phyloP scores from a whole-genome alignment of 2,113 vertebrate species.

The Poeciliopsis turrubarensis region DNA sequence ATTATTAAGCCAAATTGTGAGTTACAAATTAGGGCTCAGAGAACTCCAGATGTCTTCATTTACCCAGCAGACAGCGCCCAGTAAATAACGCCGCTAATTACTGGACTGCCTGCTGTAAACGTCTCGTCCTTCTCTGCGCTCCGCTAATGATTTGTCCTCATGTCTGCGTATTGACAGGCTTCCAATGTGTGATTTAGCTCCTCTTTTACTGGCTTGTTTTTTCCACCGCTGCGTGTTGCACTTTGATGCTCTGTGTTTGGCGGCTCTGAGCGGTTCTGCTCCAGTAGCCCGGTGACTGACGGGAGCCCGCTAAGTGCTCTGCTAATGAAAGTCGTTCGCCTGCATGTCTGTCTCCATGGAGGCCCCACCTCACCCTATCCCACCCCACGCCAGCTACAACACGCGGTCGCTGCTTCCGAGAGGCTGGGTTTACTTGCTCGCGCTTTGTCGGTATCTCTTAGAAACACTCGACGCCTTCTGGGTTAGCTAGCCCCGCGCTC shows the following conservation, averaged over 20 bases:
- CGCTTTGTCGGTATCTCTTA: not conserved
- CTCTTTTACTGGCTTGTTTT: slow-evolving; percentile 15
- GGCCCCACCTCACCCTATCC: slow-evolving; percentile 26
- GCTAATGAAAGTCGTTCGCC: slow-evolving; percentile 71
- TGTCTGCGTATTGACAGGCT: not conserved
- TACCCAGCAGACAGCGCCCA: not conserved
- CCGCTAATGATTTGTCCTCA: not conserved
- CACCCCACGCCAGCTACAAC: slow-evolving; percentile 1
- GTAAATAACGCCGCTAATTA: not conserved
- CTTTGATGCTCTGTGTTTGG: slow-evolving; percentile 15
- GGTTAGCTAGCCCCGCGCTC: not conserved
- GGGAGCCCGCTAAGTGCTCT: slow-evolving; percentile 48
- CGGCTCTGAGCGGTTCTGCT: slow-evolving; percentile 40
- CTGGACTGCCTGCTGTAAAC: not conserved
- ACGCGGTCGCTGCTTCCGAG: slow-evolving; percentile 16
- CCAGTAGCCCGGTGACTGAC: slow-evolving; percentile 55
- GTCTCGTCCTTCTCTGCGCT: not conserved
- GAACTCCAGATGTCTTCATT: not conserved
- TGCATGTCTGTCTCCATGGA: slow-evolving; percentile 66
- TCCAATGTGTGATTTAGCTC: not conserved
- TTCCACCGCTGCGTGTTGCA: not conserved
- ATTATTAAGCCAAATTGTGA: not conserved
- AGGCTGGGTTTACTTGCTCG: slow-evolving; percentile 21
- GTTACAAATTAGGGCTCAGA: too few species aligned
- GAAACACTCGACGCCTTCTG: not conserved